A percentile compares a stretch with the other conserved stretches of the same genome.
Evolutionary conservation across 2,797 vertebrate species (phyloP).

Genomic region (Sarcoramphus papa): DNA sequence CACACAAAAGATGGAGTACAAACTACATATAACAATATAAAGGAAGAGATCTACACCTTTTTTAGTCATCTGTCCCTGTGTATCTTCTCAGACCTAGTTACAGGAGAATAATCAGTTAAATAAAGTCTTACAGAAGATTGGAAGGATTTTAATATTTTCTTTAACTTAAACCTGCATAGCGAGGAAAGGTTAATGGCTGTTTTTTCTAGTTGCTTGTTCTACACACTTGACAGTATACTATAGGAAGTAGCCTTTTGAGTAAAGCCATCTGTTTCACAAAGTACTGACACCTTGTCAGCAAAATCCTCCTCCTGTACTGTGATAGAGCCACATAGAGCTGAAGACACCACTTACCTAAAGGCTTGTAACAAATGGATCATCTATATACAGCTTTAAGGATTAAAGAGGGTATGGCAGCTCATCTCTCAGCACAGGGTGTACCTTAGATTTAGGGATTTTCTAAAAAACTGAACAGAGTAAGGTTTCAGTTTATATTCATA

Average conservation of each 20-base stretch:
- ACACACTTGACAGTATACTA: fast-evolving
- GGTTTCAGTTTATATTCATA: too few species aligned
- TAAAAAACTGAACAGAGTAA: neutral
- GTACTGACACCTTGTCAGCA: neutral
- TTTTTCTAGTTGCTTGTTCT: neutral
- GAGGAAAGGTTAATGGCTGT: neutral
- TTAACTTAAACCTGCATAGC: neutral
- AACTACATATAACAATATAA: neutral
- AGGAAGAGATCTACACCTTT: neutral
- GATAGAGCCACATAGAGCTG: neutral
- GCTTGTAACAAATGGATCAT: neutral
- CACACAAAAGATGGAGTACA: neutral
- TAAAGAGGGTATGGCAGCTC: neutral
- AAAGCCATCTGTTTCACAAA: neutral
- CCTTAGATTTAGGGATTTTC: too few species aligned
- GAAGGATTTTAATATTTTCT: too few species aligned
- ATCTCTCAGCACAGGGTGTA: neutral
- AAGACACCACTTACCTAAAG: too few species aligned
- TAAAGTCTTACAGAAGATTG: too few species aligned
- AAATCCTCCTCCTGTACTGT: neutral
- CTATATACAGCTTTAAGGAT: too few species aligned
- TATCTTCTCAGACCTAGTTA: neutral
- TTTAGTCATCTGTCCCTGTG: neutral
- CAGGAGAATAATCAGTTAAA: neutral
- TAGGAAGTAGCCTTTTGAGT: neutral